These are phyloP conservation scores for Xanthorhoe designata DNA, from an alignment of 2,888 invertebrate species.

Conservation along the genomic window DNA sequence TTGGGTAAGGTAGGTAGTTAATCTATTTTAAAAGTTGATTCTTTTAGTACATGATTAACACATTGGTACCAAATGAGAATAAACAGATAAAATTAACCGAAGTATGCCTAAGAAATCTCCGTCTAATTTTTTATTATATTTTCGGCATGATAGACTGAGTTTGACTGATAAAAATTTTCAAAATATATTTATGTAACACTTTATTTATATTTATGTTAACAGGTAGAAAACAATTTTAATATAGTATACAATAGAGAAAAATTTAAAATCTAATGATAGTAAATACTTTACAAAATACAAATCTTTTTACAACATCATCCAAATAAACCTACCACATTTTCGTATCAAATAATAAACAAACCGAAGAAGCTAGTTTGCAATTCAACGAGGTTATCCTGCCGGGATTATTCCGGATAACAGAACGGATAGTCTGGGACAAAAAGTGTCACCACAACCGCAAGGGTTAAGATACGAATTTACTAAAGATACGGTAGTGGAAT, in stretches of 20 bases:
- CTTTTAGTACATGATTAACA: not conserved
- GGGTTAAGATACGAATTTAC: conserved; percentile 21
- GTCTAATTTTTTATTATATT: not conserved
- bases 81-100: not conserved
- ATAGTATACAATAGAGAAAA: not conserved
- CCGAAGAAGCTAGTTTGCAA: conserved; percentile 32
- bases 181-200: no score
- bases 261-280: not conserved
- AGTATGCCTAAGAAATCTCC: not conserved
- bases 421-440: conserved; percentile 24
- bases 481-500: conserved; percentile 6
- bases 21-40: conserved; percentile 15
- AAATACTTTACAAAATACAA: not conserved
- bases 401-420: conserved; percentile 23
- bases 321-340: conserved; percentile 18
- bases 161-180: no score
- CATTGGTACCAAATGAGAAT: not conserved
- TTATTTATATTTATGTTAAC: no score
- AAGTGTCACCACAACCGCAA: conserved; percentile 24
- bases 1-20: conserved; percentile 1
- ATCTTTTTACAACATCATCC: conserved; percentile 6
- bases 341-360: conserved; percentile 27
- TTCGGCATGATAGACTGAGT: no score
- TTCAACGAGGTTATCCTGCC: conserved; percentile 31
- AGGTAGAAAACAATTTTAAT: no score